phyloP scores from a whole-genome alignment of 37 sponge, comb jelly and placozoan genomes.

The Haliclona indistincta region DNA sequence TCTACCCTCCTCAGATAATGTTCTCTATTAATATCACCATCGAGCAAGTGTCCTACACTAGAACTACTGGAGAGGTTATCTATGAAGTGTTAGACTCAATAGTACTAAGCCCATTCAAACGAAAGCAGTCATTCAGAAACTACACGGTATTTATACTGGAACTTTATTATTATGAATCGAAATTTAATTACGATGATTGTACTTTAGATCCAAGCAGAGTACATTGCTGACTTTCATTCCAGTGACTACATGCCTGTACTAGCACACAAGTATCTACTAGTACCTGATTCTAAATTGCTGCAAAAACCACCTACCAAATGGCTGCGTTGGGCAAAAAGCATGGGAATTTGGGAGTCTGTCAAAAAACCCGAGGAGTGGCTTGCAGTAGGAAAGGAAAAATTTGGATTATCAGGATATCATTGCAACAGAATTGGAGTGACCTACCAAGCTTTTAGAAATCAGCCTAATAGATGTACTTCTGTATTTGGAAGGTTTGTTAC shows the following conservation, averaged over 20 bases:
- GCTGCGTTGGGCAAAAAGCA: neutral
- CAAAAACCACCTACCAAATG: neutral
- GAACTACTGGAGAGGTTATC: constrained; percentile 25
- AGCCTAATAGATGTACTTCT: constrained; percentile 34
- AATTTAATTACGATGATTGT: neutral
- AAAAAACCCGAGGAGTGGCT: constrained; percentile 73
- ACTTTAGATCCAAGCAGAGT: constrained; percentile 61
- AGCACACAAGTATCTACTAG: constrained; percentile 51
- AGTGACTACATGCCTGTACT: constrained; percentile 27
- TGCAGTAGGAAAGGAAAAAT: constrained; percentile 52
- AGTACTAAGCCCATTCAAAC: constrained; percentile 56
- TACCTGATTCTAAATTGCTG: constrained; percentile 37
- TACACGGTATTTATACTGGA: constrained; percentile 19
- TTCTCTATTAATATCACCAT: constrained; percentile 55
- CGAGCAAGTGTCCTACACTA: constrained; percentile 39
- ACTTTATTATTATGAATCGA: neutral
- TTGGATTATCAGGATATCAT: constrained; percentile 53
- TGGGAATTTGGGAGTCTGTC: constrained; percentile 10
- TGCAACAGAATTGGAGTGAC: constrained; percentile 77
- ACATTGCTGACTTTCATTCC: constrained; percentile 71
- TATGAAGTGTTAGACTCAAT: constrained; percentile 44
- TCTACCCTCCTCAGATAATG: constrained; percentile 55
- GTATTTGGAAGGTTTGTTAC: constrained; percentile 45
- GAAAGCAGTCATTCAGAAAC: constrained; percentile 31
- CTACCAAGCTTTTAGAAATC: constrained; percentile 70